A percentile compares a stretch with the other conserved stretches of the same genome.
These are phyloP conservation scores for Melopsittacus undulatus DNA, from an alignment of 2,797 vertebrate species.

Conservation along the genomic window DNA sequence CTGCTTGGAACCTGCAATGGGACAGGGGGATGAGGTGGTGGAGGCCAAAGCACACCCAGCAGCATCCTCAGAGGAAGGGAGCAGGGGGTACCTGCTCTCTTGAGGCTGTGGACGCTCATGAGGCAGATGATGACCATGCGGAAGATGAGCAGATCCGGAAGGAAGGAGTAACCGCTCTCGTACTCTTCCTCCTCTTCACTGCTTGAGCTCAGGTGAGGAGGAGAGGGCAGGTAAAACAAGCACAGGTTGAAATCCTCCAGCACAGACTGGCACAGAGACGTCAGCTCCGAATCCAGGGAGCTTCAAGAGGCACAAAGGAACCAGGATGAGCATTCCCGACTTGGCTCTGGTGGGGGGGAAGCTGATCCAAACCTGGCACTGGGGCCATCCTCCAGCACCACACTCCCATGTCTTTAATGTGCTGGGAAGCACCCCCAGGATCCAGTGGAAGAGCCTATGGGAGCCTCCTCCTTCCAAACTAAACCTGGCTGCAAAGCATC, in stretches of 20 bases:
- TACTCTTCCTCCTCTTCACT: constrained; percentile 92
- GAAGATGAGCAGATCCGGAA: constrained; percentile 92
- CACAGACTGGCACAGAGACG: constrained; percentile 93
- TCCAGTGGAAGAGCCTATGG: neutral
- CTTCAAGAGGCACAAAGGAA: constrained; percentile 62
- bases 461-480: neutral
- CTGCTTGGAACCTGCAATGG: constrained; percentile 89
- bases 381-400: neutral
- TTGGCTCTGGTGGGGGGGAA: neutral
- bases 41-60: fast-evolving
- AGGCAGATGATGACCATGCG: constrained; percentile 95
- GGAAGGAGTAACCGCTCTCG: constrained; percentile 85
- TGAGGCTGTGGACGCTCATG: constrained; percentile 96
- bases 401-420: neutral
- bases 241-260: constrained; percentile 98
- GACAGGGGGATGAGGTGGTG: neutral
- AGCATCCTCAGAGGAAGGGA: neutral
- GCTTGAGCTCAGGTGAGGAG: constrained; percentile 77
- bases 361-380: neutral
- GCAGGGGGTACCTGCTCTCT: constrained; percentile 86
- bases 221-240: constrained; percentile 91
- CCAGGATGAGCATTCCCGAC: neutral
- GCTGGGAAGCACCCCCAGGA: neutral
- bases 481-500: neutral
- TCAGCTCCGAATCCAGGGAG: constrained; percentile 90